Base-by-base conservation (phyloP, 2,888 invertebrate genomes). In the Agonum fuliginosum region DNA sequence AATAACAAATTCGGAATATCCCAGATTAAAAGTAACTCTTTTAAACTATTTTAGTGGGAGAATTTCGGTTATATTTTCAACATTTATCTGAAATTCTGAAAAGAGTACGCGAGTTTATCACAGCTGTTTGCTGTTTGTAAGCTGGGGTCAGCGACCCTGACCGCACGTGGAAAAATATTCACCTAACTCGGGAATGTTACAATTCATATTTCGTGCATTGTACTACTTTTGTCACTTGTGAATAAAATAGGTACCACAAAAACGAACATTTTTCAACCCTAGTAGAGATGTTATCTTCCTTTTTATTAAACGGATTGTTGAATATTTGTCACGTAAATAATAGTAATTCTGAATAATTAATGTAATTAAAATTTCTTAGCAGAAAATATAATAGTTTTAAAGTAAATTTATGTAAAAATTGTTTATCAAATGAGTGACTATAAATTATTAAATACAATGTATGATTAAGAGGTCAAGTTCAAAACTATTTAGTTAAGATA, bases 81-180 rank as follows among this genome's bases (percentile, higher is more conserved):
- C 17, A 20, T 62, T 62, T 62, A 62, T 62, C 62, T 62, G 34
- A 17, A 14, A 14, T 34, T 62, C 62, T 62, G 34, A 17, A 14
- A 14, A 30, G 62, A 34, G 30, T 67, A 67, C 22, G 67, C 43
- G 37, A 43, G 73, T 73, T 73, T 58, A 73, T 73, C 73, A 73
- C 62, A 73, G 58, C 58, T 73, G 54, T 37, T 43, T 73, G 73
- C 58, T 73, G 54, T 54, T 43, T 73, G 41, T 58, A 43, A 41
- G 27, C 24, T 12, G 12, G 19, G 73, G 58, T 73, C 73, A 62
- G 8, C 41, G 73, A 73, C 73, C 73, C 73, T 73, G 73, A 73
- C 43, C 73, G 43, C 73, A 73, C 73, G 73, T 73, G 73, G 20
- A 73, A 70, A 70, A 46, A 70, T 43, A 70, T 70, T 24, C 41